Percentiles rank a stretch among this genome's conserved stretches.
Conservation (phyloP, 2,888 invertebrate genomes). For the Dryococelus australis region DNA sequence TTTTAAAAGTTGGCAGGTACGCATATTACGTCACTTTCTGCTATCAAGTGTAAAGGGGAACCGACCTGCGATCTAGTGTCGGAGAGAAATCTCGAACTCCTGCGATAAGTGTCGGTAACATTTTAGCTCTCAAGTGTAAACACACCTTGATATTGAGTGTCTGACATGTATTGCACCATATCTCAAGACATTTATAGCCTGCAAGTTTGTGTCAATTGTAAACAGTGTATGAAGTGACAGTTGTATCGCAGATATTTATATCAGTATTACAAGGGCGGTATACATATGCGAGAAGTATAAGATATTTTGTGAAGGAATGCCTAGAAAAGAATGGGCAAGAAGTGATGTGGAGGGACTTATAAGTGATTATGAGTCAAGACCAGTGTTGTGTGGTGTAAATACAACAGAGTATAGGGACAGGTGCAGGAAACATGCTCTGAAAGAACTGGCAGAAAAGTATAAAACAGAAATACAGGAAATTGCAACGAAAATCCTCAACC, state of each 20-base stretch:
- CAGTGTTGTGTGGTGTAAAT: not conserved
- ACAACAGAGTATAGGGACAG: not conserved
- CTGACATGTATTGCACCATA: not conserved
- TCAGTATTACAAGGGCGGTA: not conserved
- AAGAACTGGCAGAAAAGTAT: not conserved
- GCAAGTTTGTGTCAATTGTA: not conserved
- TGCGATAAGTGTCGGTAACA: conserved; percentile 6
- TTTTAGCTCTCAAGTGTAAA: not conserved
- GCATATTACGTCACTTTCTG: not conserved
- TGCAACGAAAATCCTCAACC: not conserved
- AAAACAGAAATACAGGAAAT: not conserved
- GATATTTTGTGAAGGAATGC: not conserved
- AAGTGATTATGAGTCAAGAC: not conserved
- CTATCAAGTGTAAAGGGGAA: not conserved
- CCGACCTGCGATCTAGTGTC: not conserved
- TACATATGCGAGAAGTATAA: not conserved
- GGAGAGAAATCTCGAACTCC: not conserved
- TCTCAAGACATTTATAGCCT: not conserved
- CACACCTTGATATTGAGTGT: not conserved
- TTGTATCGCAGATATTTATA: not conserved
- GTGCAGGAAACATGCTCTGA: not conserved
- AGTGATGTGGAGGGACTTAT: not conserved
- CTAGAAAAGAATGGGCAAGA: not conserved
- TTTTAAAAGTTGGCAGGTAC: no score
- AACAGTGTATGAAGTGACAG: not conserved